Base-by-base conservation (phyloP, 1,140 invertebrate genomes). In the Heterodera carotae region DNA sequence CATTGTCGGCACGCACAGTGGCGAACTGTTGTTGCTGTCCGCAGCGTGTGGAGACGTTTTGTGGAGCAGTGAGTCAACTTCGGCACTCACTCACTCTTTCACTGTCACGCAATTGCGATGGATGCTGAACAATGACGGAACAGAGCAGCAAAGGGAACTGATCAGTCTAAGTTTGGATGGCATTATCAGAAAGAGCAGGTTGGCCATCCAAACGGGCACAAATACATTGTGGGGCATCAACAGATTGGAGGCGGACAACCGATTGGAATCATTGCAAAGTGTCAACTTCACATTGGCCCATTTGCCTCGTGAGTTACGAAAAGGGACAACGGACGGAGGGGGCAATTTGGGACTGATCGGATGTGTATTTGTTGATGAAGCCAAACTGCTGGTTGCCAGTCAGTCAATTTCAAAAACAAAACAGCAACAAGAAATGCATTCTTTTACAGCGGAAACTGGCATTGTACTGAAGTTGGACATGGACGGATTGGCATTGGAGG, bases 251-350 rank as follows among this genome's bases (percentile, higher is more conserved):
- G 33, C 72, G 39, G 36, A 74, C 29, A 74, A 74, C 59, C 72
- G 39, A 36, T n/a, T 82, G n/a, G 69, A 76, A 59, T 12, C 66
- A 22, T 34, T 82, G 33, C 66, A 75, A 66, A 72, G 75, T 31
- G 36, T 53, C 10, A n/a, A 73, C 15, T 68, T 82, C 18, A 74
- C 39, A 10, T 70, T 82, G 27, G 62, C 27, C 27, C 75, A 81
- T 60, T 76, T 82, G 33, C 80, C 80, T 33, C 62, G 62, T 4
- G 62, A 66, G 22, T 34, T 66, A 27, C 62, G 62, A 10, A 66
- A 66, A 6, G 33, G 29, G 29, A 29, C 25, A 27, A 22, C 22
- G 62, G 62, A 29, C 62, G 33, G 62, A 31, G 62, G 62, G 29
- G 22, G n/a, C 62, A 66, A 66, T 6, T 29, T 66, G 62, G 62